Conservation (phyloP, 2,888 invertebrate species). For the Zygaena filipendulae region DNA sequence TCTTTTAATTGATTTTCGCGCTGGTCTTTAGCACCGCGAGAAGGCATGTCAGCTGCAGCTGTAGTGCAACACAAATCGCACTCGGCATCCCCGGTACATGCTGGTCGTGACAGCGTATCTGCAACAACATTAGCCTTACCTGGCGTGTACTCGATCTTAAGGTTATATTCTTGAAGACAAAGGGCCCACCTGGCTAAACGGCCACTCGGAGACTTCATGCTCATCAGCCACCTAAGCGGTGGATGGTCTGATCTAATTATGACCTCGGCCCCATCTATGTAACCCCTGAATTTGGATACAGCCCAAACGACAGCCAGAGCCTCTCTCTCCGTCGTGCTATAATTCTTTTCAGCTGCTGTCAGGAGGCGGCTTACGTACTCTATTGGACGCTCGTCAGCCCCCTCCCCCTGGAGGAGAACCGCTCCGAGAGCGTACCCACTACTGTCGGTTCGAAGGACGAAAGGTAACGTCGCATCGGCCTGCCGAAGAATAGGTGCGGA, state of each 20-base stretch:
- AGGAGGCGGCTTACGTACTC: constrained; percentile 18
- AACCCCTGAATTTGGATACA: constrained; percentile 27
- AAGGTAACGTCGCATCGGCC: constrained; percentile 16
- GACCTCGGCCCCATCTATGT: constrained; percentile 28
- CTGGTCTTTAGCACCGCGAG: background rate
- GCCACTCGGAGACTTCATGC: constrained; percentile 30
- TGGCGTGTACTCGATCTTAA: constrained; percentile 28
- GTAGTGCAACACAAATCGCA: constrained; percentile 9
- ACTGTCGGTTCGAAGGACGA: constrained; percentile 18
- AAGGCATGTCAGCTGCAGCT: background rate
- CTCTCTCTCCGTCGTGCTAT: constrained; percentile 30
- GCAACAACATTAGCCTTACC: constrained; percentile 18
- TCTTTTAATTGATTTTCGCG: constrained; percentile 16
- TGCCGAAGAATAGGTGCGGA: constrained; percentile 13
- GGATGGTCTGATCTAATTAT: constrained; percentile 32
- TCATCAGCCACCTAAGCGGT: constrained; percentile 35
- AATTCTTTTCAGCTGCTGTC: constrained; percentile 25
- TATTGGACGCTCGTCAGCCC: constrained; percentile 12
- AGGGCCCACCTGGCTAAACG: constrained; percentile 41
- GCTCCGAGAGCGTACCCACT: constrained; percentile 19
- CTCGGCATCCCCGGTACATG: constrained; percentile 1
- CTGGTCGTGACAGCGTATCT: background rate
- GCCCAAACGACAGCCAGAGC: constrained; percentile 30
- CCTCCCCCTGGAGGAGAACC: constrained; percentile 18
- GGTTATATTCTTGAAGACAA: constrained; percentile 26